Conservation (phyloP, 2,113 vertebrate species). For the Percopsis transmontana region DNA sequence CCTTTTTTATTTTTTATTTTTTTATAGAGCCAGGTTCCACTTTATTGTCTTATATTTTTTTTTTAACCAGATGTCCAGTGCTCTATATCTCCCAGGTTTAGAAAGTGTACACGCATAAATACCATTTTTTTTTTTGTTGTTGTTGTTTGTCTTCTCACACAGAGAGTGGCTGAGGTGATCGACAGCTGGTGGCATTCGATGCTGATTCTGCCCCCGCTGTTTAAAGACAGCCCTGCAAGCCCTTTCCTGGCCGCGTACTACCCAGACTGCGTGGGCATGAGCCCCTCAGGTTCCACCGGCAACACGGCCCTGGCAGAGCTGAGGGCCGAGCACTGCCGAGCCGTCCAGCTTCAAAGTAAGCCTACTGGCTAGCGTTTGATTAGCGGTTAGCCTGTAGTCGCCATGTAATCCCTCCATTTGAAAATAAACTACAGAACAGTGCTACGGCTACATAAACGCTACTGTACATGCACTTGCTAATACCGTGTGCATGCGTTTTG, state of each 20-base stretch:
- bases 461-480: too few species aligned
- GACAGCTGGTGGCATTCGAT: constrained; percentile 97
- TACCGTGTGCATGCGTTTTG: too few species aligned
- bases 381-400: too few species aligned
- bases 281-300: constrained; percentile 87
- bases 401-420: too few species aligned
- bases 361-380: not conserved
- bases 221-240: constrained; percentile 94
- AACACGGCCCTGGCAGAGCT: constrained; percentile 75
- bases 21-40: not conserved
- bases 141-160: not conserved
- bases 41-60: too few species aligned
- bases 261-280: constrained; percentile 99
- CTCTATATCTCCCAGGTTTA: too few species aligned
- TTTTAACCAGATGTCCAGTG: too few species aligned
- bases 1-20: not conserved
- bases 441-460: too few species aligned
- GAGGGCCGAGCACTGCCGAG: constrained; percentile 83
- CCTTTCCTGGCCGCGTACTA: constrained; percentile 94
- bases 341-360: constrained; percentile 74
- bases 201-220: constrained; percentile 94
- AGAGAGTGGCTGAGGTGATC: constrained; percentile 94
- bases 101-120: too few species aligned
- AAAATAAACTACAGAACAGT: too few species aligned
- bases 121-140: too few species aligned